Conservation (phyloP, 2,797 vertebrate genomes). For the Glossophaga mutica region DNA sequence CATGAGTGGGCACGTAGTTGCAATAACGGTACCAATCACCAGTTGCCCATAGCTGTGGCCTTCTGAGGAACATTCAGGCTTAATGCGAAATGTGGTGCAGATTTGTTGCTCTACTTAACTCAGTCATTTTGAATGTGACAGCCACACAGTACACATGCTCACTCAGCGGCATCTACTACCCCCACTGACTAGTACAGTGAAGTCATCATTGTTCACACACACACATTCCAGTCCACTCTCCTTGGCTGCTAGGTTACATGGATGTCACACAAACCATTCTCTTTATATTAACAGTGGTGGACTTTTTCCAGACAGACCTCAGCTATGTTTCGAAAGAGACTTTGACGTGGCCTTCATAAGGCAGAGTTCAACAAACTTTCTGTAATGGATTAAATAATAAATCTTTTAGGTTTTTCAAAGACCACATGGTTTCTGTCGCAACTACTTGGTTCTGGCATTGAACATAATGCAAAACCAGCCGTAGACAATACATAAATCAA, state of each 20-base stretch:
- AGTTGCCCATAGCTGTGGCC: neutral
- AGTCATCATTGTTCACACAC: neutral
- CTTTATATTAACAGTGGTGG: neutral
- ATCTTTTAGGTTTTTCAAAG: neutral
- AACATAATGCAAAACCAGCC: neutral
- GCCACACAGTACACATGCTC: neutral
- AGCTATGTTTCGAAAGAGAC: neutral
- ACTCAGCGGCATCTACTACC: neutral
- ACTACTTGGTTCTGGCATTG: neutral
- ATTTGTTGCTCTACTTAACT: neutral
- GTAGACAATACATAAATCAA: accelerated
- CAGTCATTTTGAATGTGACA: neutral
- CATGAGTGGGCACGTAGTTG: neutral
- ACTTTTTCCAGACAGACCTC: neutral
- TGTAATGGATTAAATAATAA: neutral
- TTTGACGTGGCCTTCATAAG: neutral
- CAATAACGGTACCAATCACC: neutral
- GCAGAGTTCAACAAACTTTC: neutral
- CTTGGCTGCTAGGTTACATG: neutral
- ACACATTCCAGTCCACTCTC: neutral
- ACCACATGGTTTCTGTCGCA: neutral
- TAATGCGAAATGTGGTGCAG: neutral
- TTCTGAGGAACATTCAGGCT: neutral
- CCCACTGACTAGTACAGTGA: neutral
- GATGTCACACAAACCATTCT: neutral